phyloP scores from a whole-genome alignment of 2,113 vertebrate genomes.

The Peromyscus leucopus region DNA sequence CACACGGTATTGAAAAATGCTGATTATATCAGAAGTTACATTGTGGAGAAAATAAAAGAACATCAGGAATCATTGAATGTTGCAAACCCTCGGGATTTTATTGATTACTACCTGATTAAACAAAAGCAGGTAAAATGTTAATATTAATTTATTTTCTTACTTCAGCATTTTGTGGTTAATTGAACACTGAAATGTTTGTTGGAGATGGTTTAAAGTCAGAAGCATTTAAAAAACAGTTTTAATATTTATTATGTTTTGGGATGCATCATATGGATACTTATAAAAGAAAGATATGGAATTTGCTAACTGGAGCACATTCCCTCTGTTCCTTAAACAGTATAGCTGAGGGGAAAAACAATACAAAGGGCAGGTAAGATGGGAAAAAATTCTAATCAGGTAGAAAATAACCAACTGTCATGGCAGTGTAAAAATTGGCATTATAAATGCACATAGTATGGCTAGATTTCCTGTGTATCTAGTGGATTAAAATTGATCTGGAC shows the following conservation, averaged over 20 bases:
- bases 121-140: neutral
- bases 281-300: neutral
- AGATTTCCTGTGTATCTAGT: neutral
- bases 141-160: constrained; percentile 76
- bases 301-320: neutral
- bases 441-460: fast-evolving
- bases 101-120: neutral
- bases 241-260: neutral
- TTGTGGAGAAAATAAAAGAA: constrained; percentile 51
- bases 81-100: neutral
- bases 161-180: constrained; percentile 40
- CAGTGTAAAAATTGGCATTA: neutral
- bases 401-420: neutral
- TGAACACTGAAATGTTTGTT: neutral
- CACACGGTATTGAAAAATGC: neutral
- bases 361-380: neutral
- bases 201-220: neutral
- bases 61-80: neutral
- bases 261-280: neutral
- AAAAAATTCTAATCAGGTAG: neutral
- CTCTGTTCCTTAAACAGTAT: neutral
- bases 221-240: neutral
- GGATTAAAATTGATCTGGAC: neutral
- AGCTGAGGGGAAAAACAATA: neutral
- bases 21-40: neutral